These are phyloP conservation scores for Xiphophorus couchianus DNA, from an alignment of 2,113 vertebrate species.

Conservation along the genomic window DNA sequence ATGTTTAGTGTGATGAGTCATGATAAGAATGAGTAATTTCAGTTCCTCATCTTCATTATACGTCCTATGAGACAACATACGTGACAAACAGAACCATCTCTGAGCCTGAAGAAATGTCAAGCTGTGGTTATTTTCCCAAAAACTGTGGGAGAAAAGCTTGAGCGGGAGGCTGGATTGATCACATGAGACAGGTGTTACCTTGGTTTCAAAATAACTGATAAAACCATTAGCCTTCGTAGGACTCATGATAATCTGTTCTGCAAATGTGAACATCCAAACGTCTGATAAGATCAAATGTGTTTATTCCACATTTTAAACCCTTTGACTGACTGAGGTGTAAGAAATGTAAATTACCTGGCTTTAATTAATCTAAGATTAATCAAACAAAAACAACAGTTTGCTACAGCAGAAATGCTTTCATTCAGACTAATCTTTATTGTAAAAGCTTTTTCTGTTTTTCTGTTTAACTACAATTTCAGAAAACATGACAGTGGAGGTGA, in stretches of 20 bases:
- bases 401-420: constrained; percentile 10
- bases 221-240: not conserved
- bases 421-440: no score
- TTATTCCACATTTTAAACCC: not conserved
- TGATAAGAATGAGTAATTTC: not conserved
- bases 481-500: no score
- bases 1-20: not conserved
- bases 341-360: constrained; percentile 25
- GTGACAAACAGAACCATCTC: not conserved
- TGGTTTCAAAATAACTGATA: constrained; percentile 12
- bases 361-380: constrained; percentile 44
- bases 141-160: not conserved
- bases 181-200: not conserved
- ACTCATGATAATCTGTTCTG: constrained; percentile 3
- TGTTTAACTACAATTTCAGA: no score
- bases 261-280: no score
- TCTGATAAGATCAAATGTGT: not conserved
- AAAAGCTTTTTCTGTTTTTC: not conserved
- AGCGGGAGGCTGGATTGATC: not conserved
- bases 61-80: not conserved
- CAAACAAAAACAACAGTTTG: constrained; percentile 20
- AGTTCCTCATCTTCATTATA: not conserved
- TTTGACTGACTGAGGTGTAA: not conserved
- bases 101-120: not conserved
- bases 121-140: not conserved